These are phyloP conservation scores for Orius laevigatus DNA, from an alignment of 1,140 invertebrate species.

Conservation along the genomic window DNA sequence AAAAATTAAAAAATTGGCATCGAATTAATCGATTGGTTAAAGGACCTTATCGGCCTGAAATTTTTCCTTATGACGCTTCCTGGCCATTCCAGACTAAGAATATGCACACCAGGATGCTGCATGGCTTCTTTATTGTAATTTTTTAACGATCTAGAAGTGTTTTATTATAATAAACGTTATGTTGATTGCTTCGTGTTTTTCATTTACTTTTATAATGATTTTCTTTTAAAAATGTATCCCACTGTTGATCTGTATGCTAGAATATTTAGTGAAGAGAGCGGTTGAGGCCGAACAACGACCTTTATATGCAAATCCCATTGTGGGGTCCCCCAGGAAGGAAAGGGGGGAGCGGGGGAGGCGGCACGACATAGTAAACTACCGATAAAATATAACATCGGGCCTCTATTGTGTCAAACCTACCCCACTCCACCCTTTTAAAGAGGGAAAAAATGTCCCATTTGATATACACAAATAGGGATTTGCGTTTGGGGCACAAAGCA, in stretches of 20 bases:
- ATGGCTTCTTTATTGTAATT: too few relatives aligned
- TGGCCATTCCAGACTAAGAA: too few relatives aligned
- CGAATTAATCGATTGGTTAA: too few relatives aligned
- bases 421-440: slow-evolving; percentile 5
- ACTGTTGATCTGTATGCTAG: not conserved
- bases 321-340: slow-evolving; percentile 5
- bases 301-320: slow-evolving; percentile 18
- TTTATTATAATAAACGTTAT: too few relatives aligned
- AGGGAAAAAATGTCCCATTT: slow-evolving; percentile 16
- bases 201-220: too few relatives aligned
- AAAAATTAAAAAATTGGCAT: too few relatives aligned
- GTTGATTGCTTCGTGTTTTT: too few relatives aligned
- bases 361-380: slow-evolving; percentile 14
- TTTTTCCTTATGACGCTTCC: too few relatives aligned
- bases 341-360: slow-evolving; percentile 4
- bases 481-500: slow-evolving; percentile 14
- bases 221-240: too few relatives aligned
- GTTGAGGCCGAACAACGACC: slow-evolving; percentile 11
- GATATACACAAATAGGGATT: slow-evolving; percentile 18
- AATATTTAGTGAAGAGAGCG: slow-evolving; percentile 10
- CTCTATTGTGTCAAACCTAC: slow-evolving; percentile 7
- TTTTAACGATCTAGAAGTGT: too few relatives aligned
- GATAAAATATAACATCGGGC: slow-evolving; percentile 20
- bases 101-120: too few relatives aligned
- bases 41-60: too few relatives aligned